phyloP scores from a whole-genome alignment of 2,113 vertebrate genomes.

The Actinemys pallida region DNA sequence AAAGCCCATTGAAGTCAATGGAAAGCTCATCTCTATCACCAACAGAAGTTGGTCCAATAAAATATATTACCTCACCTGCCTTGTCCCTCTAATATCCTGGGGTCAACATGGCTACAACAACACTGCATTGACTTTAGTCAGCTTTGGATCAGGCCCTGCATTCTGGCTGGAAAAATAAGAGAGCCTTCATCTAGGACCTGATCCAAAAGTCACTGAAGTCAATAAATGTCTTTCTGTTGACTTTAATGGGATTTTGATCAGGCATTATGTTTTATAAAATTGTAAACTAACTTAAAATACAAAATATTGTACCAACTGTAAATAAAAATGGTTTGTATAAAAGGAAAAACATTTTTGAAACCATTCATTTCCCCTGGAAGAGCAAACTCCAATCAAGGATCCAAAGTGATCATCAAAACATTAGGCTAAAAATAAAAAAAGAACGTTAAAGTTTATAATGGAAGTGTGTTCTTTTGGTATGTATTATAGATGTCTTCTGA shows the following conservation, averaged over 20 bases:
- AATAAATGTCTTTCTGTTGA: not conserved
- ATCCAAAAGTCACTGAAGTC: not conserved
- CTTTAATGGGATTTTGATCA: not conserved
- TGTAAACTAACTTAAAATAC: not conserved
- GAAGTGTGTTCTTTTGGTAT: not conserved
- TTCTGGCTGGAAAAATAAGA: not conserved
- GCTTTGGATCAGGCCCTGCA: not conserved
- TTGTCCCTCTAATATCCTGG: not conserved
- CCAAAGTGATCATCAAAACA: not conserved
- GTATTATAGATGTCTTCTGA: not conserved
- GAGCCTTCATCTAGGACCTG: not conserved
- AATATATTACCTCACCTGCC: too few relatives aligned
- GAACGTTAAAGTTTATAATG: not conserved
- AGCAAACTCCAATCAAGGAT: not conserved
- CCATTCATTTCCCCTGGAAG: not conserved
- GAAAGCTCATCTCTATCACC: not conserved
- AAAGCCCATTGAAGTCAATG: not conserved
- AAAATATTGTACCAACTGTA: not conserved
- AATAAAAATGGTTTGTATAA: not conserved
- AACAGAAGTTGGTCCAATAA: not conserved
- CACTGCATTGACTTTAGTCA: not conserved
- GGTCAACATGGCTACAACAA: not conserved
- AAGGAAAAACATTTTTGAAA: not conserved
- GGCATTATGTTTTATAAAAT: not conserved
- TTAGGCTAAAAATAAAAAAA: not conserved